Percentiles rank a stretch among this genome's conserved stretches.
phyloP scores from a whole-genome alignment of 2,797 vertebrate genomes.

The Ctenosaura bakeri region DNA sequence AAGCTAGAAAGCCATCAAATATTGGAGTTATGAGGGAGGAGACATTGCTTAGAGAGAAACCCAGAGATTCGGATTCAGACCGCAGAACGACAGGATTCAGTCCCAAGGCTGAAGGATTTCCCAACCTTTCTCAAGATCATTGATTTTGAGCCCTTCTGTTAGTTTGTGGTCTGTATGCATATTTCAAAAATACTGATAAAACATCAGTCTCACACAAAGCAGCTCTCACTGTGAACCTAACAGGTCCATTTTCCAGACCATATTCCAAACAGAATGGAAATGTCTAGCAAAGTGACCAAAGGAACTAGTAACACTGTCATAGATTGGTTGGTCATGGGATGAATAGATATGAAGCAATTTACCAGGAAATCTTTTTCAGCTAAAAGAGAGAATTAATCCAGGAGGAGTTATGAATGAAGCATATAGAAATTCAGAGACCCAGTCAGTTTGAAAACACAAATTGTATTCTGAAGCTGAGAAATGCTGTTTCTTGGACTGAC shows the following conservation, averaged over 20 bases:
- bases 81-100: background rate
- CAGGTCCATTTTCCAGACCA: background rate
- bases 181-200: background rate
- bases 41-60: too few relatives aligned
- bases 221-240: background rate
- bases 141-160: background rate
- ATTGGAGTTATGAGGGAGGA: too few relatives aligned
- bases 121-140: background rate
- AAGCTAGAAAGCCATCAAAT: too few relatives aligned
- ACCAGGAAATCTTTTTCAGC: background rate
- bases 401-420: background rate
- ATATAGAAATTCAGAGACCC: background rate
- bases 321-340: background rate
- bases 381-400: background rate
- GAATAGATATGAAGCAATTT: background rate
- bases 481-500: background rate
- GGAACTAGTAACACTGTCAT: background rate
- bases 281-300: background rate
- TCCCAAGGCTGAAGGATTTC: too few relatives aligned
- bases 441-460: background rate
- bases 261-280: background rate
- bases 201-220: background rate
- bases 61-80: too few relatives aligned
- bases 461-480: background rate
- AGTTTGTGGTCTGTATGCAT: too few relatives aligned